Conservation (phyloP, 2,888 invertebrate genomes). For the Petrophora chlorosata region DNA sequence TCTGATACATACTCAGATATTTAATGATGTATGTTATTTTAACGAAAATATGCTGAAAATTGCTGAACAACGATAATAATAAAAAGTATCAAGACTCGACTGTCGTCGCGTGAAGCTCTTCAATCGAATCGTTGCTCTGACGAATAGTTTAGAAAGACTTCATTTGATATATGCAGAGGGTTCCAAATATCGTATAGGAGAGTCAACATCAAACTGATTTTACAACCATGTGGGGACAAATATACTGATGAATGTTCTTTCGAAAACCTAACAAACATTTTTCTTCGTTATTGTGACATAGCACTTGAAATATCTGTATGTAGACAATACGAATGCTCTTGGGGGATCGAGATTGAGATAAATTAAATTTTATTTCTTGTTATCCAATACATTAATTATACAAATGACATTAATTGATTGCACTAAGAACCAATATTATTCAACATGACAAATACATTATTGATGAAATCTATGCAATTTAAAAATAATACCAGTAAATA, state of each 20-base stretch:
- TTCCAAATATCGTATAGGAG: conserved; percentile 57
- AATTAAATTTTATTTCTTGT: conserved; percentile 59
- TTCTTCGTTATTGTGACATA: not conserved
- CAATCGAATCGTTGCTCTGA: conserved; percentile 71
- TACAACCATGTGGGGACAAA: conserved; percentile 8
- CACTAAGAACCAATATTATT: conserved; percentile 10
- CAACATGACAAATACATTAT: conserved; percentile 6
- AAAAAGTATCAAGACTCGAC: conserved; percentile 42
- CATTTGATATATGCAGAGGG: conserved; percentile 76
- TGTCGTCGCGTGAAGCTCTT: conserved; percentile 51
- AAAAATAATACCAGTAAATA: too few relatives aligned
- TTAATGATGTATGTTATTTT: too few relatives aligned
- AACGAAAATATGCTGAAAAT: too few relatives aligned
- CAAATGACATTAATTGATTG: conserved; percentile 28
- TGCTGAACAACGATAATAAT: too few relatives aligned
- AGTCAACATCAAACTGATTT: conserved; percentile 3
- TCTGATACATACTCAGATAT: too few relatives aligned
- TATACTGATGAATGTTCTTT: not conserved
- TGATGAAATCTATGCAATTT: conserved; percentile 13
- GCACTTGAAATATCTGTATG: too few relatives aligned
- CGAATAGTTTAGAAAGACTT: conserved; percentile 80
- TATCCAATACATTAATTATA: conserved; percentile 58
- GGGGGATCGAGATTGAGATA: conserved; percentile 27
- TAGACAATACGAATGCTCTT: conserved; percentile 43
- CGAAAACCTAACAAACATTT: not conserved